Evolutionary conservation across 2,797 vertebrate species (phyloP), one percentile per base, ranked within the genome.

Genomic region (Lacerta agilis): DNA sequence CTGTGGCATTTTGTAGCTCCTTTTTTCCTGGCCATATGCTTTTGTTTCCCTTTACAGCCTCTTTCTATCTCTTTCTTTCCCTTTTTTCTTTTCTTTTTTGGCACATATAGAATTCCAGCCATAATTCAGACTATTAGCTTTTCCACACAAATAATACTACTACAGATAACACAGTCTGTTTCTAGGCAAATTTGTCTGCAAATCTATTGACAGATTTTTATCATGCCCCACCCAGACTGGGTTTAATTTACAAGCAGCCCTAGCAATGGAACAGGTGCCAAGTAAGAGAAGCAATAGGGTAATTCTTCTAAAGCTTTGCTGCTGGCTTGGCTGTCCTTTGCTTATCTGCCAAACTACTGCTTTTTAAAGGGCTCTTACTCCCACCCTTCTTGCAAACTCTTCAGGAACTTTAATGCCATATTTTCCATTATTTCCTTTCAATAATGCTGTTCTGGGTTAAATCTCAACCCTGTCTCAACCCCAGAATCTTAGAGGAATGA

Each of bases 111-210:
- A 90, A 84, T 88, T 38, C 36, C 80, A 92, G 77, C 58, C 88
- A 89, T 64, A 89, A 91, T 86, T 23, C 82, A 45, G 38, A 79
- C 64, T 91, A 72, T 72, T 93, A 90, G 78, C 33, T 80, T 86
- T 93, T 86, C 83, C 73, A 29, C 18, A 38, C 90, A 92, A 91
- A 90, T 85, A 86, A 66, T n/a, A 88, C 87, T 86, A 55, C 49
- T 55, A 15, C 49, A 55, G 49, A 15, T 55, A 91, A 89, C n/a
- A 88, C 79, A 86, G 85, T 90, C 58, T 91, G 77, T 94, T 94
- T 93, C 86, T 85, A 94, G 93, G 92, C 80, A 91, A 90, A 87
- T 84, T 25, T 29, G 86, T 89, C 7, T 86, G n/a, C 77, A 85
- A 55, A 20, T 36, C n/a, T 72, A n/a, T 81, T 77, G 89, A 84